phyloP scores from a whole-genome alignment of 1,140 invertebrate genomes.

The Euschistus heros region DNA sequence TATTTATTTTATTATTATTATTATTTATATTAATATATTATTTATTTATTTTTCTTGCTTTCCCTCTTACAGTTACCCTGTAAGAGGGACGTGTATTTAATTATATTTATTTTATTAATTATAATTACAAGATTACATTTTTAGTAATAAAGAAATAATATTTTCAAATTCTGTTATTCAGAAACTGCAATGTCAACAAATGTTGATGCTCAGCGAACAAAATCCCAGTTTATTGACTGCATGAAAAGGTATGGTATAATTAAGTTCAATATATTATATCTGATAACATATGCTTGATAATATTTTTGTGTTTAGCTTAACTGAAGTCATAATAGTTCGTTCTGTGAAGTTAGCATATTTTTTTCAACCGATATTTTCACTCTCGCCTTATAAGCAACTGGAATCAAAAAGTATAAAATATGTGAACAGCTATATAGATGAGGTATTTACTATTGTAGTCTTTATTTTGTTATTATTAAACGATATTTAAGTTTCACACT shows the following conservation, averaged over 20 bases:
- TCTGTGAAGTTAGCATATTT: not conserved
- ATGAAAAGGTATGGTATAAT: slow-evolving; percentile 1
- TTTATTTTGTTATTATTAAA: too few species aligned
- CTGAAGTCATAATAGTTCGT: slow-evolving; percentile 6
- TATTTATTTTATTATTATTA: too few species aligned
- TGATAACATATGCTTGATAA: too few species aligned
- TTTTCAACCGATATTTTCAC: not conserved
- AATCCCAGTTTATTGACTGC: not conserved
- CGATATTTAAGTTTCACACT: too few species aligned
- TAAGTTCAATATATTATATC: too few species aligned
- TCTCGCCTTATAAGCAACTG: not conserved
- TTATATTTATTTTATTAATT: too few species aligned
- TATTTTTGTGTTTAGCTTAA: not conserved
- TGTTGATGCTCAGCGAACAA: not conserved
- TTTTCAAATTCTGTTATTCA: not conserved
- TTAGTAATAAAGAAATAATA: too few species aligned
- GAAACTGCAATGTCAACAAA: slow-evolving; percentile 4
- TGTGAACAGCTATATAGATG: not conserved
- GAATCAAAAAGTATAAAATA: not conserved
- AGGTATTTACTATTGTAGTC: not conserved
- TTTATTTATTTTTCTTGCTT: too few species aligned
- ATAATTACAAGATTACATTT: too few species aligned
- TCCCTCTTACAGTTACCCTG: too few species aligned
- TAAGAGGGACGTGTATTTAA: too few species aligned
- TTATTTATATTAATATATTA: too few species aligned